Conservation (phyloP, 2,888 invertebrate species). For the Cetonia aurata region DNA sequence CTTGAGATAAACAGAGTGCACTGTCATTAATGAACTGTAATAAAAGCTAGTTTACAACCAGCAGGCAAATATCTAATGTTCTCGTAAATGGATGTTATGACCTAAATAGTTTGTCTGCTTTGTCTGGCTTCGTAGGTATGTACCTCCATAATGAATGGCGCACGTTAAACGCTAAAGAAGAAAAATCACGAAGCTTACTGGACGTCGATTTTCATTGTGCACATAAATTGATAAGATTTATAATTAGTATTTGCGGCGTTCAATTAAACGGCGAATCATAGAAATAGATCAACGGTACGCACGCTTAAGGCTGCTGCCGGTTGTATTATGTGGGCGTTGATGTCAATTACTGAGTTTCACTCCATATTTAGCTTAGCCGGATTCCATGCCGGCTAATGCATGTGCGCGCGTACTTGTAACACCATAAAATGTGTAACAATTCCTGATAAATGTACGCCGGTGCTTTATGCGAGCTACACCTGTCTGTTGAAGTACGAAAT, state of each 20-base stretch:
- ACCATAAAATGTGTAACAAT: conserved; percentile 48
- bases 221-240: conserved; percentile 29
- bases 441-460: conserved; percentile 40
- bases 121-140: conserved; percentile 3
- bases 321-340: conserved; percentile 55
- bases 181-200: not conserved
- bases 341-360: conserved; percentile 56
- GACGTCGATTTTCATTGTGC: conserved; percentile 18
- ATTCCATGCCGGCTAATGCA: conserved; percentile 41
- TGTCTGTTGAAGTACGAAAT: conserved; percentile 36
- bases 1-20: too few species aligned
- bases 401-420: conserved; percentile 30
- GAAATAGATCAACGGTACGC: conserved; percentile 53
- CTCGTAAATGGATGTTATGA: conserved; percentile 8
- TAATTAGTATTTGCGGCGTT: conserved; percentile 43
- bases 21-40: too few species aligned
- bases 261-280: conserved; percentile 51
- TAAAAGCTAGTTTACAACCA: not conserved
- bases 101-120: conserved; percentile 9
- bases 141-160: not conserved
- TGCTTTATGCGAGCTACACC: conserved; percentile 42
- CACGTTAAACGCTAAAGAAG: not conserved
- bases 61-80: conserved; percentile 1
- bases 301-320: conserved; percentile 45
- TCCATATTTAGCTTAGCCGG: conserved; percentile 55